These are phyloP conservation scores for Caradrina kadenii DNA, from an alignment of 2,888 invertebrate genomes.

Conservation along the genomic window DNA sequence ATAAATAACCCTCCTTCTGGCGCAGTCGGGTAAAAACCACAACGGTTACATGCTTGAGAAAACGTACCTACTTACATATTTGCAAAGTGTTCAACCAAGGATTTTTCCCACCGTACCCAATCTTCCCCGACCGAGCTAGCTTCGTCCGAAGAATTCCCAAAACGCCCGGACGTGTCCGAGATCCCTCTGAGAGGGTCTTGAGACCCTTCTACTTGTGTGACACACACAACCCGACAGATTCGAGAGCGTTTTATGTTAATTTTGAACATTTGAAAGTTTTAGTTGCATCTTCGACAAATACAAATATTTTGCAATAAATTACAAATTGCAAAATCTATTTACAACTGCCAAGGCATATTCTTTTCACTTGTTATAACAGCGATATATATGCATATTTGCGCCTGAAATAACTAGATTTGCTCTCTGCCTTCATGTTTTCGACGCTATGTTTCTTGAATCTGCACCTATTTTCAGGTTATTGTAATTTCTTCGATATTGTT, in stretches of 20 bases:
- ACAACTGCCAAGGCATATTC: too few species aligned
- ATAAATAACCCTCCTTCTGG: too few species aligned
- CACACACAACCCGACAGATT: constrained; percentile 65
- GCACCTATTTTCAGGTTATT: too few species aligned
- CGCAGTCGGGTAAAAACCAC: background rate
- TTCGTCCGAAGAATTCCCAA: constrained; percentile 77
- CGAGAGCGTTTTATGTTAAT: constrained; percentile 10
- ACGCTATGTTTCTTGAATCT: too few species aligned
- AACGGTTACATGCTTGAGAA: constrained; percentile 18
- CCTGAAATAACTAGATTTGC: too few species aligned
- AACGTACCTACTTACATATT: constrained; percentile 41
- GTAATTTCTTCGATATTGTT: too few species aligned
- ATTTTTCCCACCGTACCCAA: constrained; percentile 73
- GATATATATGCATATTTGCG: too few species aligned
- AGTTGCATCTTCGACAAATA: too few species aligned
- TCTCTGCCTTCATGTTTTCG: too few species aligned
- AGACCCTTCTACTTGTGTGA: constrained; percentile 69
- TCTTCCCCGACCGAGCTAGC: constrained; percentile 73
- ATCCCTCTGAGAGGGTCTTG: constrained; percentile 71
- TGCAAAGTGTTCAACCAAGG: constrained; percentile 59
- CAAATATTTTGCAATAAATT: too few species aligned
- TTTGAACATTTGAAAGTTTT: background rate
- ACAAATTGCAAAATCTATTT: too few species aligned
- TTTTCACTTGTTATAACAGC: too few species aligned
- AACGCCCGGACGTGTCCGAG: constrained; percentile 76